These are phyloP conservation scores for Phyto melanocephala DNA, from an alignment of 2,888 invertebrate genomes.

Conservation along the genomic window DNA sequence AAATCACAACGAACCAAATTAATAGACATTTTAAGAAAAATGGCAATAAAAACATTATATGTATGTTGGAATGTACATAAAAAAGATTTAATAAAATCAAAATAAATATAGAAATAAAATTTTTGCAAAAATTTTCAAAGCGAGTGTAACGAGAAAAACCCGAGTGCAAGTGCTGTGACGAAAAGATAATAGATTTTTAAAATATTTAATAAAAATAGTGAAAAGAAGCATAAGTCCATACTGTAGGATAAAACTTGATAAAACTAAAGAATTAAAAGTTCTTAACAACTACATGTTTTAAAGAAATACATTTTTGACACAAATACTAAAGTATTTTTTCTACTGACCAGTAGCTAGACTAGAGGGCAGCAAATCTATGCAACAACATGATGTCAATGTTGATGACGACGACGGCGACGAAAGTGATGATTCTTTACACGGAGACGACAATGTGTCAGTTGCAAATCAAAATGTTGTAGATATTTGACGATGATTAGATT, in stretches of 20 bases:
- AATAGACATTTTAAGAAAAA: neutral
- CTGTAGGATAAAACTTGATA: neutral
- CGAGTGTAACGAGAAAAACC: neutral
- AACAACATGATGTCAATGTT: constrained; percentile 46
- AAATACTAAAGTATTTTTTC: neutral
- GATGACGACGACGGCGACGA: constrained; percentile 1
- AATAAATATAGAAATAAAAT: neutral
- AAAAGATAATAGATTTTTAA: constrained; percentile 21
- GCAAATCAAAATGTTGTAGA: neutral
- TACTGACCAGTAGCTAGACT: constrained; percentile 50
- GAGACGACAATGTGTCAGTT: constrained; percentile 31
- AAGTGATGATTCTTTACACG: constrained; percentile 13
- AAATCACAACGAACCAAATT: neutral
- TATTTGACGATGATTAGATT: neutral
- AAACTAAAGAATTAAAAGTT: neutral
- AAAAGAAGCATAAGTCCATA: neutral
- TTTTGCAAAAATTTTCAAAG: neutral
- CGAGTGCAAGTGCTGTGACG: neutral
- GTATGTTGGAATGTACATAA: neutral
- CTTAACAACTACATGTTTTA: neutral
- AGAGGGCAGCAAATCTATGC: constrained; percentile 47
- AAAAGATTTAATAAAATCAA: neutral
- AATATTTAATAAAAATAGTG: neutral
- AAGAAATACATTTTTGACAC: neutral
- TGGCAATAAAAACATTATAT: neutral